A percentile compares a stretch with the other conserved stretches of the same genome.
These are phyloP conservation scores for Mesaphorura yosii DNA, from an alignment of 1,140 invertebrate species.

Conservation along the genomic window DNA sequence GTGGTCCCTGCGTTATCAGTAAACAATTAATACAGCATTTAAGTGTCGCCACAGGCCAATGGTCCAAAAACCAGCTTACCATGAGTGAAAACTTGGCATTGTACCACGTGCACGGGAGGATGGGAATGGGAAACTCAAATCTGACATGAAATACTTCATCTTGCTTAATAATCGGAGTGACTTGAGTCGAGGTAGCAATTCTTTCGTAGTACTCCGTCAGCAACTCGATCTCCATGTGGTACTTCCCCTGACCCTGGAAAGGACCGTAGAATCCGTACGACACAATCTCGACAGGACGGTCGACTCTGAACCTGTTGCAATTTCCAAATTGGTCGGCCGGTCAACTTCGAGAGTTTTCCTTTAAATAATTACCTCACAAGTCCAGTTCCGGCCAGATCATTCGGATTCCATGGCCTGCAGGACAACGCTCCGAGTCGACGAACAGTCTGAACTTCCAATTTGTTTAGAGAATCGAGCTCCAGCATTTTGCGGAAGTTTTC, in stretches of 20 bases:
- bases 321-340: too few species aligned
- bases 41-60: neutral
- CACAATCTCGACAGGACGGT: neutral
- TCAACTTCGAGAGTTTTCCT: too few species aligned
- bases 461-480: neutral
- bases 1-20: neutral
- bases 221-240: slow-evolving; percentile 5
- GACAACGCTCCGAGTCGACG: neutral
- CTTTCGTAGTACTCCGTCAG: slow-evolving; percentile 1
- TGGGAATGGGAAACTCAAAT: neutral
- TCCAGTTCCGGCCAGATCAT: neutral
- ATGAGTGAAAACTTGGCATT: slow-evolving; percentile 6
- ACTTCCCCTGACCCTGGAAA: neutral
- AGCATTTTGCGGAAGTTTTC: neutral
- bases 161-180: neutral
- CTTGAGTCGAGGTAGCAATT: neutral
- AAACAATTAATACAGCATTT: neutral
- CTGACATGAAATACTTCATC: slow-evolving; percentile 7
- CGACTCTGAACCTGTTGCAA: slow-evolving; percentile 1
- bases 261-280: slow-evolving; percentile 6
- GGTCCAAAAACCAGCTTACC: neutral
- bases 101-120: slow-evolving; percentile 9
- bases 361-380: neutral
- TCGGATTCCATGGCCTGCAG: neutral
- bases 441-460: neutral